Conservation (phyloP, 2,888 invertebrate species). For the Adelphocoris suturalis region DNA sequence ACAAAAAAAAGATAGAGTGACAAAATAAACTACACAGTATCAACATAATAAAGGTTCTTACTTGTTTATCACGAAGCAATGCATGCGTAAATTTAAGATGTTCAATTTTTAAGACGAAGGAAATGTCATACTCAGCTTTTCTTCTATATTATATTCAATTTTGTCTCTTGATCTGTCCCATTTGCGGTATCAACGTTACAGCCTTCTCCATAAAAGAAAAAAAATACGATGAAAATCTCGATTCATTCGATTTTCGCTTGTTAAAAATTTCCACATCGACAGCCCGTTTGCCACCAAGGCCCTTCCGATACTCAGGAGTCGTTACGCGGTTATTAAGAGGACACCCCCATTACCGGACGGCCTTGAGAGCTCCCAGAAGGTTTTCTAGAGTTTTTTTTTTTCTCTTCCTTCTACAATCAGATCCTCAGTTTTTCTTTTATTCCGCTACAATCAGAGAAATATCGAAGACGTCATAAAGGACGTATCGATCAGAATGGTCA, state of each 20-base stretch:
- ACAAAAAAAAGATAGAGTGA: too few relatives aligned
- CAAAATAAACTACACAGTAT: too few relatives aligned
- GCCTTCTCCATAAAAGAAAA: neutral
- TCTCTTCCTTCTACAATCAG: neutral
- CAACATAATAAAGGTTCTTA: too few relatives aligned
- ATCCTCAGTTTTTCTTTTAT: constrained; percentile 22
- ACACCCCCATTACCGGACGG: neutral
- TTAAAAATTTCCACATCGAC: neutral
- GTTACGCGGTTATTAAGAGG: constrained; percentile 41
- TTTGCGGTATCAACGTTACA: neutral
- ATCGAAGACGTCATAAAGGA: constrained; percentile 37
- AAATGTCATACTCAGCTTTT: too few relatives aligned
- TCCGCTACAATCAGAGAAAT: constrained; percentile 19
- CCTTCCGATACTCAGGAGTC: neutral
- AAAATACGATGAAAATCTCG: neutral
- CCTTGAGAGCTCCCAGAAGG: constrained; percentile 20
- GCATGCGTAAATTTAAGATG: too few relatives aligned
- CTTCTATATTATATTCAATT: neutral
- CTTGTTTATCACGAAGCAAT: too few relatives aligned
- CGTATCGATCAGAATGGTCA: constrained; percentile 48
- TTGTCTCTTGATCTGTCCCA: neutral
- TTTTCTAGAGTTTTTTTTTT: constrained; percentile 2
- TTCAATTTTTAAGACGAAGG: too few relatives aligned
- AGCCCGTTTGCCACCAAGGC: neutral
- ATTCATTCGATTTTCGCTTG: neutral